Evolutionary conservation across 2,888 invertebrate genomes (phyloP).

Genomic region (Lymantria dispar): DNA sequence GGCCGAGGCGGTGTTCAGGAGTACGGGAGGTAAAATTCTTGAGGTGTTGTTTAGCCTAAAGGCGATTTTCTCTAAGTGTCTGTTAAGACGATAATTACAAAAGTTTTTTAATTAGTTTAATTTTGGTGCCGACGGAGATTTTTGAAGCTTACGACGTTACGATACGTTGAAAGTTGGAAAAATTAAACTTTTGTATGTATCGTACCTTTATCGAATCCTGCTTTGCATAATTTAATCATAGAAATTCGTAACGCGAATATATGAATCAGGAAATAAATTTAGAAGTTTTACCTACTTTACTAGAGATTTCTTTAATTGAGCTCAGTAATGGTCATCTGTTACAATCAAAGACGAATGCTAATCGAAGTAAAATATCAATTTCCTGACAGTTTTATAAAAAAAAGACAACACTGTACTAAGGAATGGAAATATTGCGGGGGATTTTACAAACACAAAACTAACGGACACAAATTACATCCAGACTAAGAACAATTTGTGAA

Average conservation of each 20-base stretch:
- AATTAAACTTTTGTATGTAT: conserved; percentile 18
- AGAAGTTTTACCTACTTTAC: not conserved
- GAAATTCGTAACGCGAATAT: not conserved
- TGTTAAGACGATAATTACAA: conserved; percentile 81
- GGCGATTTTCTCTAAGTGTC: conserved; percentile 80
- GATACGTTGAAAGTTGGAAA: conserved; percentile 34
- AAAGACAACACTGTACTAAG: no score
- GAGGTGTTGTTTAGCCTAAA: conserved; percentile 79
- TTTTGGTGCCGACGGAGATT: conserved; percentile 69
- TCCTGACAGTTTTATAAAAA: no score
- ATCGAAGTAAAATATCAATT: no score
- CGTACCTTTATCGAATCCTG: conserved; percentile 9
- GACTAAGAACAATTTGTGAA: no score
- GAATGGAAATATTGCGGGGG: no score
- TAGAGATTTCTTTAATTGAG: not conserved
- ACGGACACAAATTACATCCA: no score
- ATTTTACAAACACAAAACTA: no score
- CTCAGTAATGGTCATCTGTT: not conserved
- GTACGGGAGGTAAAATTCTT: conserved; percentile 64
- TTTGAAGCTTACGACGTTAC: conserved; percentile 63
- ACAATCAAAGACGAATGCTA: no score
- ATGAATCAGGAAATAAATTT: not conserved
- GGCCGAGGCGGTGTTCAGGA: conserved; percentile 21
- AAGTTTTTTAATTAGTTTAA: conserved; percentile 82
- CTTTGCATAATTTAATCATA: not conserved